phyloP scores from a whole-genome alignment of 2,113 vertebrate species.

The Bubo bubo region DNA sequence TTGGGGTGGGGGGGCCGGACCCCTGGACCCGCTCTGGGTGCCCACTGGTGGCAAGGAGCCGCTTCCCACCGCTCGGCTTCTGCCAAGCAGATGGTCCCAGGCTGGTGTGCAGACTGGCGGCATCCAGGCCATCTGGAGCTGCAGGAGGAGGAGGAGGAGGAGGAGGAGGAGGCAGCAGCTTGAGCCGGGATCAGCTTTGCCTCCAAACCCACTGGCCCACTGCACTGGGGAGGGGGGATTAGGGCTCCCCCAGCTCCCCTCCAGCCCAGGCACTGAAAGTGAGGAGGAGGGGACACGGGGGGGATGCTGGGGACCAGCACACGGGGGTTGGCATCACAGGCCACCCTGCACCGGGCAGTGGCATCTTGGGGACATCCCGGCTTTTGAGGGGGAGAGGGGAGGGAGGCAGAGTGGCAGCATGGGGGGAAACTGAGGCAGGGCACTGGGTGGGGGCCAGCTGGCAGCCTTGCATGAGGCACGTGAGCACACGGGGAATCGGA shows the following conservation, averaged over 20 bases:
- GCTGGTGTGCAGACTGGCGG: slow-evolving; percentile 39
- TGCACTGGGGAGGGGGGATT: background rate
- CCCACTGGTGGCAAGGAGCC: background rate
- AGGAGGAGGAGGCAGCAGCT: slow-evolving; percentile 7
- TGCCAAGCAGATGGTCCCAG: slow-evolving; percentile 51
- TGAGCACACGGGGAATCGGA: background rate
- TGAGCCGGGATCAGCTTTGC: slow-evolving; percentile 50
- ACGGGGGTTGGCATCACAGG: rapidly evolving
- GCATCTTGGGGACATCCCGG: background rate
- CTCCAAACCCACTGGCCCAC: slow-evolving; percentile 52
- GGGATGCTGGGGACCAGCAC: background rate
- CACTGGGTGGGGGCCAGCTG: background rate
- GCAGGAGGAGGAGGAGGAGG: background rate
- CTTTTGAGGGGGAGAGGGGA: rapidly evolving
- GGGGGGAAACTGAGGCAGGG: slow-evolving; percentile 34
- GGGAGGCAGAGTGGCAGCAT: background rate
- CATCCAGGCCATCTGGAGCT: slow-evolving; percentile 68
- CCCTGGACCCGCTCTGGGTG: background rate
- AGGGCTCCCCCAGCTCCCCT: background rate
- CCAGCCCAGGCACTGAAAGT: background rate
- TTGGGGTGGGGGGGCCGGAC: background rate
- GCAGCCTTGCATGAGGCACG: background rate
- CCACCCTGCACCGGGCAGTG: no score
- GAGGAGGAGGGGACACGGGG: no score
- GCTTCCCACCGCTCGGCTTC: background rate